These are phyloP conservation scores for Gambelia wislizenii DNA, from an alignment of 2,797 vertebrate genomes.

Conservation along the genomic window DNA sequence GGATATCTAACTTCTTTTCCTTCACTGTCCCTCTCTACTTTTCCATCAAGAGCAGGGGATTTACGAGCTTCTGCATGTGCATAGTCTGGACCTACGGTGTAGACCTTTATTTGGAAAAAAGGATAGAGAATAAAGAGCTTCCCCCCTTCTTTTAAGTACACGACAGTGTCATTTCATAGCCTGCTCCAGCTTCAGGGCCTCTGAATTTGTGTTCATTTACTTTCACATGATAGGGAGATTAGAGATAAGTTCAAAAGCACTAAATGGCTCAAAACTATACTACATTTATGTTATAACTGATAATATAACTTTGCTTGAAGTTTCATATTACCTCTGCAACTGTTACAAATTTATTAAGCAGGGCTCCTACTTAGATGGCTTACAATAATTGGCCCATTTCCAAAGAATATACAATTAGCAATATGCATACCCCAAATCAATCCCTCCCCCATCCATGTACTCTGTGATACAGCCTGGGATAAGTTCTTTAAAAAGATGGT, in stretches of 20 bases:
- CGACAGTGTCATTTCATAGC: background rate
- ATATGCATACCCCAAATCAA: background rate
- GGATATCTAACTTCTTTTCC: conserved; percentile 92
- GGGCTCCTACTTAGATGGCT: background rate
- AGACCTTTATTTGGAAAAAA: conserved; percentile 80
- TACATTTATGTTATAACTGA: background rate
- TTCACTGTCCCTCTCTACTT: conserved; percentile 91
- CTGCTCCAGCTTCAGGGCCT: background rate
- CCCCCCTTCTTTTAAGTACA: background rate
- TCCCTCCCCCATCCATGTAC: no score
- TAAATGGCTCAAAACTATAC: background rate
- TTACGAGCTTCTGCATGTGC: conserved; percentile 91
- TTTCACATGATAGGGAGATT: background rate
- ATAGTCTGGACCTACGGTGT: conserved; percentile 91
- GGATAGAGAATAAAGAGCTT: conserved; percentile 6
- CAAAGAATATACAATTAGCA: background rate
- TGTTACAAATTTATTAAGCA: conserved; percentile 4
- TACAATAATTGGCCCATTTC: background rate
- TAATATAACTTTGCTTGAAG: background rate
- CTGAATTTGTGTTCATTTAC: background rate
- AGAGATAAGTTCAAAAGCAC: conserved; percentile 10
- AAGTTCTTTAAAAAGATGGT: no score
- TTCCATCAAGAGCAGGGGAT: conserved; percentile 90
- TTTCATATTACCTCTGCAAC: background rate
- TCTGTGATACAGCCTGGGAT: background rate